Percentiles rank a stretch among this genome's conserved stretches.
phyloP scores from a whole-genome alignment of 1,140 invertebrate species.

The Heliconius hermathena region DNA sequence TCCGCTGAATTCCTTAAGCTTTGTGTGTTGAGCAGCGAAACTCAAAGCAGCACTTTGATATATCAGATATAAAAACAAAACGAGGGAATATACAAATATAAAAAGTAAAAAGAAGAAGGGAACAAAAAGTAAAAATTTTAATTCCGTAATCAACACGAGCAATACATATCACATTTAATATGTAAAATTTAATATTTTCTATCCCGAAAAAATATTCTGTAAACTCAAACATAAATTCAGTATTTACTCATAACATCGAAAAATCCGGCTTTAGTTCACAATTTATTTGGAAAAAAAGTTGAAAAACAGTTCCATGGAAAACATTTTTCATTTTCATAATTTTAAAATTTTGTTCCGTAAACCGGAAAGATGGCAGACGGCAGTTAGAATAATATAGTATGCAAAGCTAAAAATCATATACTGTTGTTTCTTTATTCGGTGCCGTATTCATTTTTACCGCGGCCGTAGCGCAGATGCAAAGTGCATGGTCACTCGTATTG shows the following conservation, averaged over 20 bases:
- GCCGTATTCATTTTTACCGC: not conserved
- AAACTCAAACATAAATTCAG: constrained; percentile 2
- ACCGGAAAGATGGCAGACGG: constrained; percentile 13
- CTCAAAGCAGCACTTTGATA: too few species aligned
- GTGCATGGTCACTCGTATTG: not conserved
- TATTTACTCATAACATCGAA: not conserved
- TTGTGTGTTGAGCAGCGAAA: too few species aligned
- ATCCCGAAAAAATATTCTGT: not conserved
- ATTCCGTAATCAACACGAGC: too few species aligned
- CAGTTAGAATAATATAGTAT: constrained; percentile 6
- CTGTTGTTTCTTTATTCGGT: not conserved
- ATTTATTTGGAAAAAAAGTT: not conserved
- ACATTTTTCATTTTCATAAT: constrained; percentile 14
- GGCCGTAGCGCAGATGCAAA: not conserved
- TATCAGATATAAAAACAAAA: too few species aligned
- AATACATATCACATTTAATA: not conserved
- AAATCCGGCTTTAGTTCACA: not conserved
- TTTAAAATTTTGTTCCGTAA: constrained; percentile 6
- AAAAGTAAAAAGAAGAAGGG: too few species aligned
- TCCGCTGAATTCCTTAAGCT: not conserved
- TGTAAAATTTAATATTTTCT: not conserved
- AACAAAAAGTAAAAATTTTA: too few species aligned
- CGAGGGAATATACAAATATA: too few species aligned
- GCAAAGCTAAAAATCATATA: constrained; percentile 11
- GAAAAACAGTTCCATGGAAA: constrained; percentile 3